phyloP scores from a whole-genome alignment of 1,140 invertebrate species.

The Maconellicoccus hirsutus region DNA sequence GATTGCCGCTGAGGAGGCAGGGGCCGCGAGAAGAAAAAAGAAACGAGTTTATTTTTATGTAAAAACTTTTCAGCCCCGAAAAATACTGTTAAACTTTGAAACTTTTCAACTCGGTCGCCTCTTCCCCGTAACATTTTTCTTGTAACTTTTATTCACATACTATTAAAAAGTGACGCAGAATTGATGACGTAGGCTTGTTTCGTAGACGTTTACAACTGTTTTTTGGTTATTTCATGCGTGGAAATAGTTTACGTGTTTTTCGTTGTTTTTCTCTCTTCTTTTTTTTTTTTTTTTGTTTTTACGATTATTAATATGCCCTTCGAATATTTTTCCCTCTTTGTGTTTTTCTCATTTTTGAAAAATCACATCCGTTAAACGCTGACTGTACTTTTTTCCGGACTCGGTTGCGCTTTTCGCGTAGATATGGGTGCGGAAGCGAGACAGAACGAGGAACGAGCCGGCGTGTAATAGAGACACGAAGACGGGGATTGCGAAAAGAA shows the following conservation, averaged over 20 bases:
- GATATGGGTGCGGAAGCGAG: too few species aligned
- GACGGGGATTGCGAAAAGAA: neutral
- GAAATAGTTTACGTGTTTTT: slow-evolving; percentile 9
- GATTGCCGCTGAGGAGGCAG: too few species aligned
- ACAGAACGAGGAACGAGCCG: too few species aligned
- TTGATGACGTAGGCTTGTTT: slow-evolving; percentile 18
- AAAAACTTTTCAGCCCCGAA: slow-evolving; percentile 12
- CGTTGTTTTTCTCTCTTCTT: too few species aligned
- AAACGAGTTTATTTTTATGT: slow-evolving; percentile 19
- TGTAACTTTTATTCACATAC: slow-evolving; percentile 12
- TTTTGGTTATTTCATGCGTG: slow-evolving; percentile 21
- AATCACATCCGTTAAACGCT: slow-evolving; percentile 5
- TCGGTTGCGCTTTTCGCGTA: neutral
- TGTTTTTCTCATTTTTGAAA: neutral
- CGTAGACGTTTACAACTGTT: slow-evolving; percentile 15
- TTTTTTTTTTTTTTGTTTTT: slow-evolving; percentile 14
- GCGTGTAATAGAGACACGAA: too few species aligned
- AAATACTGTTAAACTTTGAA: slow-evolving; percentile 12
- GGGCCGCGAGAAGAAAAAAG: too few species aligned
- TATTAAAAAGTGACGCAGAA: slow-evolving; percentile 14
- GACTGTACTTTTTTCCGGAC: neutral
- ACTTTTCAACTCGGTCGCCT: neutral
- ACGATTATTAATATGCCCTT: slow-evolving; percentile 9
- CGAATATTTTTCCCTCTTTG: neutral
- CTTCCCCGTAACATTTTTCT: neutral